Evolutionary conservation across 2,888 invertebrate genomes (phyloP).

Genomic region (Mesorhabditis belari): DNA sequence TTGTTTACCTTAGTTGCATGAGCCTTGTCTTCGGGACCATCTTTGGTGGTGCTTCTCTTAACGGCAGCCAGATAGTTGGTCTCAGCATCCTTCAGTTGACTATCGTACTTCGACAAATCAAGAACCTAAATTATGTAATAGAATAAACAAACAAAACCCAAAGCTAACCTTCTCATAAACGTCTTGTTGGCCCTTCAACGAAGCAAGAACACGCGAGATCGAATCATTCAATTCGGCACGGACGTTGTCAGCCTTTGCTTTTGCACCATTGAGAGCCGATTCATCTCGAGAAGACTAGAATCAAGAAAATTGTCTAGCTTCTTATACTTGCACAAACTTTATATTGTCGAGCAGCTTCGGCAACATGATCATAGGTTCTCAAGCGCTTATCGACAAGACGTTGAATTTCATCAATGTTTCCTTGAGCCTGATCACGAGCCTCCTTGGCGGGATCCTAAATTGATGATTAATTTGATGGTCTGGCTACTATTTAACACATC

Average conservation of each 20-base stretch:
- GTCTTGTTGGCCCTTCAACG: background rate
- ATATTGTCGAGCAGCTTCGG: conserved; percentile 62
- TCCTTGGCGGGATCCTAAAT: conserved; percentile 60
- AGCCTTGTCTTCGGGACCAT: conserved; percentile 25
- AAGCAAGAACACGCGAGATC: conserved; percentile 58
- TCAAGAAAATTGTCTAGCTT: conserved; percentile 20
- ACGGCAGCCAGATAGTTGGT: conserved; percentile 56
- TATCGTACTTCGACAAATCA: conserved; percentile 64
- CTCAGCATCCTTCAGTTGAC: conserved; percentile 51
- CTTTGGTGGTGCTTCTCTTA: conserved; percentile 21
- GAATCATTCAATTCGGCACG: conserved; percentile 58
- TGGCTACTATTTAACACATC: background rate
- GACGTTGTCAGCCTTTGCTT: conserved; percentile 56
- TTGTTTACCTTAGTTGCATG: conserved; percentile 16
- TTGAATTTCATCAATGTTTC: conserved; percentile 60
- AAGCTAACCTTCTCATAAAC: background rate
- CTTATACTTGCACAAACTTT: conserved; percentile 60
- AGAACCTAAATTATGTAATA: conserved; percentile 50
- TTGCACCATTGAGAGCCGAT: conserved; percentile 62
- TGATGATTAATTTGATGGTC: conserved; percentile 1
- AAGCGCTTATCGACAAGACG: conserved; percentile 63
- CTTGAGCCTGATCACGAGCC: conserved; percentile 56
- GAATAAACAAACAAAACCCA: background rate
- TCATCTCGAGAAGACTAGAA: conserved; percentile 30
- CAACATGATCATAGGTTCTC: conserved; percentile 62